Evolutionary conservation across 2,888 invertebrate genomes (phyloP).

Genomic region (Leptinotarsa peninsularis): DNA sequence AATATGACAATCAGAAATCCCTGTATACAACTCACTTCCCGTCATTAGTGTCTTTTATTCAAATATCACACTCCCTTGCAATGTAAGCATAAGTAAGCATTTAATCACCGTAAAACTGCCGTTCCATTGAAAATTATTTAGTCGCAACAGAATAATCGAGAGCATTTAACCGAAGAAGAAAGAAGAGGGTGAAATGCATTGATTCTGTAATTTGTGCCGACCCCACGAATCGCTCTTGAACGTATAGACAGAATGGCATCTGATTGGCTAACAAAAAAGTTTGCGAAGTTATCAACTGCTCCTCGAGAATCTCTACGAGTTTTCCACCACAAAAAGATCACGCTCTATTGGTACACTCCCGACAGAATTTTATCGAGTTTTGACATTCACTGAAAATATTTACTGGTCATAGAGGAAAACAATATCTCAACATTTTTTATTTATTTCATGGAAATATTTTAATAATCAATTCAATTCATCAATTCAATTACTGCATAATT

Average conservation of each 20-base stretch:
- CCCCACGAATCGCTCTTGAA: constrained; percentile 57
- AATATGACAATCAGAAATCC: neutral
- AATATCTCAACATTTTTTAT: neutral
- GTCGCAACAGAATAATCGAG: constrained; percentile 29
- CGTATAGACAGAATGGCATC: constrained; percentile 66
- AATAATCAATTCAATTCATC: no score
- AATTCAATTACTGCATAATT: no score
- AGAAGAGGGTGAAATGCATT: constrained; percentile 54
- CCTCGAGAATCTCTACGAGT: constrained; percentile 54
- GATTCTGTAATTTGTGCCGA: constrained; percentile 56
- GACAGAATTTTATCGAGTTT: constrained; percentile 28
- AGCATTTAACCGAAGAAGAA: constrained; percentile 48
- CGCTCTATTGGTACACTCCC: constrained; percentile 49
- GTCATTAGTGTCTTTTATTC: constrained; percentile 17
- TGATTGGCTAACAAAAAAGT: constrained; percentile 67
- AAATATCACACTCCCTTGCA: constrained; percentile 12
- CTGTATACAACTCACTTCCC: neutral
- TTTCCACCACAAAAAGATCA: constrained; percentile 49
- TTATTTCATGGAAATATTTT: no score
- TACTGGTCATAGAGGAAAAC: neutral
- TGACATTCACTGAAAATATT: constrained; percentile 8
- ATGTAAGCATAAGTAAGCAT: constrained; percentile 29
- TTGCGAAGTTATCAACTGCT: constrained; percentile 65
- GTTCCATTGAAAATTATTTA: constrained; percentile 25
- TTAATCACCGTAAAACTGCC: constrained; percentile 25